Conservation (phyloP, 2,888 invertebrate genomes). For the Mactromeris polynyma region DNA sequence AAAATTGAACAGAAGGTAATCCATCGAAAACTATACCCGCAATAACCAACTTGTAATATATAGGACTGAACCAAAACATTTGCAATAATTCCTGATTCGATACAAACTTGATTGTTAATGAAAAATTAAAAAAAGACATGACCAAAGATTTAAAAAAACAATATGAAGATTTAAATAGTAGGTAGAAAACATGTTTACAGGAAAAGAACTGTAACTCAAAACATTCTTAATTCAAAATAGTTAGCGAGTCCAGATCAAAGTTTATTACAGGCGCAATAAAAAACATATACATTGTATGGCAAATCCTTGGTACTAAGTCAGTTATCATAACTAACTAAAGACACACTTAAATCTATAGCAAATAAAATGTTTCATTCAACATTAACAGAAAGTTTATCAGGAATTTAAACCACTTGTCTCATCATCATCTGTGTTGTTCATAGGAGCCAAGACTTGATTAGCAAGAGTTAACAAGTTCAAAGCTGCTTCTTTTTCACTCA, state of each 20-base stretch:
- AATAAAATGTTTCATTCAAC: neutral
- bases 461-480: conserved; percentile 76
- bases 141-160: too few species aligned
- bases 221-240: too few species aligned
- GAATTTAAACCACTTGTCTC: neutral
- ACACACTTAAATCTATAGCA: neutral
- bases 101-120: too few species aligned
- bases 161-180: too few species aligned
- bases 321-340: neutral
- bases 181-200: too few species aligned
- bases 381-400: neutral
- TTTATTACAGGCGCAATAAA: too few species aligned
- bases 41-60: neutral
- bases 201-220: too few species aligned
- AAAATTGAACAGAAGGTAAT: neutral
- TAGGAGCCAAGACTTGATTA: conserved; percentile 67
- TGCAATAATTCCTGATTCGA: neutral
- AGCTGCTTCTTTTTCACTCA: conserved; percentile 75
- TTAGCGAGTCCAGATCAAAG: too few species aligned
- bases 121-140: too few species aligned
- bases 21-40: neutral
- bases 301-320: neutral
- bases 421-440: neutral
- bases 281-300: too few species aligned
- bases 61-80: neutral